These are phyloP conservation scores for Porites divaricata DNA, from an alignment of 92 coral and sea anemone genomes.

Conservation along the genomic window DNA sequence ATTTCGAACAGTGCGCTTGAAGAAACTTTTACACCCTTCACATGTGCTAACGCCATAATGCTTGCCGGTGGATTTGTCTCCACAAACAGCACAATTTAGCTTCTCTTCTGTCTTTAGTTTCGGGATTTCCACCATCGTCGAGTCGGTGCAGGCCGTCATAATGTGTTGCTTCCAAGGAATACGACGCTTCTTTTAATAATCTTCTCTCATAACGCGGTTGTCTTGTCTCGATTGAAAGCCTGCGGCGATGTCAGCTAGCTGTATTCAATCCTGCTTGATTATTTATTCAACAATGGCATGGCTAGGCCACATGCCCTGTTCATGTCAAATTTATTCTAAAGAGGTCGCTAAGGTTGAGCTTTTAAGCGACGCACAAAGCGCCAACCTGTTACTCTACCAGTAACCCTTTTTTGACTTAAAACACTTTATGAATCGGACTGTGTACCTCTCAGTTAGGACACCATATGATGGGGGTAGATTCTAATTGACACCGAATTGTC, in stretches of 20 bases:
- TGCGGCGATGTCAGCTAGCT: constrained; percentile 17
- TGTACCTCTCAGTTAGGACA: constrained; percentile 8
- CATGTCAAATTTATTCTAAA: constrained; percentile 43
- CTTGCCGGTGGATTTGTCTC: constrained; percentile 89
- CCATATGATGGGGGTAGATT: not conserved
- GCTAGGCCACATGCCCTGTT: constrained; percentile 35
- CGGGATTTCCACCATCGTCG: constrained; percentile 14
- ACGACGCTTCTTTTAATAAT: not conserved
- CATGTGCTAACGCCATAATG: constrained; percentile 93
- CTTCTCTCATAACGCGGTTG: not conserved
- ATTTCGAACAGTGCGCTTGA: constrained; percentile 90
- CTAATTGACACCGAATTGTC: not conserved
- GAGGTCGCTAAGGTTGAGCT: constrained; percentile 38
- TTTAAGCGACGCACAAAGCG: not conserved
- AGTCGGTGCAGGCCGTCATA: constrained; percentile 45
- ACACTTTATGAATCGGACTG: constrained; percentile 14
- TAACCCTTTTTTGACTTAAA: constrained; percentile 31
- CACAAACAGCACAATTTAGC: constrained; percentile 85
- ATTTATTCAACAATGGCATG: constrained; percentile 54
- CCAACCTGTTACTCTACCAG: constrained; percentile 37
- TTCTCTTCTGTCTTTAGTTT: constrained; percentile 74
- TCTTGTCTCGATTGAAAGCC: not conserved
- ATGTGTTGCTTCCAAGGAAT: not conserved
- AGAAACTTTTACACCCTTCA: constrained; percentile 92
- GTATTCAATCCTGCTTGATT: constrained; percentile 46